A percentile compares a stretch with the other conserved stretches of the same genome.
Conservation (phyloP, 2,797 vertebrate species). For the Hylomyscus alleni region DNA sequence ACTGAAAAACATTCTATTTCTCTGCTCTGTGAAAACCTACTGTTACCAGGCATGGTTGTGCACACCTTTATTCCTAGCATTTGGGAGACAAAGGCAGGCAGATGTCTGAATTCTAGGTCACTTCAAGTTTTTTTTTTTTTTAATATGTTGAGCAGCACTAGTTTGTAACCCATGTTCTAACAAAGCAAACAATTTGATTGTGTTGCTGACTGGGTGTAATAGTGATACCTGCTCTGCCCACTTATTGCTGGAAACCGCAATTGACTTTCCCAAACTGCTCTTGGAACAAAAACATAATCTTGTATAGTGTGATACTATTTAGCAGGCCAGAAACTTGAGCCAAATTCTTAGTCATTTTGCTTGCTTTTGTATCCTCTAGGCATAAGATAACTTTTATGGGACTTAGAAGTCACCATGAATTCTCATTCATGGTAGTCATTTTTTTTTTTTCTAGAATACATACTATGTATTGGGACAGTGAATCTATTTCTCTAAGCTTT, state of each 20-base stretch:
- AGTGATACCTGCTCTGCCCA: not conserved
- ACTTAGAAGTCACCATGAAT: constrained; percentile 10
- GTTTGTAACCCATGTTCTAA: constrained; percentile 31
- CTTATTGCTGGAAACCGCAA: constrained; percentile 20
- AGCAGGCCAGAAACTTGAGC: constrained; percentile 17
- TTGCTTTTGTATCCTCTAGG: constrained; percentile 12
- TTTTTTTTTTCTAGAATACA: constrained; percentile 42
- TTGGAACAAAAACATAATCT: constrained; percentile 40
- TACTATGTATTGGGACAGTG: not conserved
- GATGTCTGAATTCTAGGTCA: not conserved
- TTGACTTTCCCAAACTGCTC: not conserved
- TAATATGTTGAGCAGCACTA: not conserved
- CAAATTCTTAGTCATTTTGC: constrained; percentile 1
- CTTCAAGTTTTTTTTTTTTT: not conserved
- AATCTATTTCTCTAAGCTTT: constrained; percentile 47
- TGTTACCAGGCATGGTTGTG: not conserved
- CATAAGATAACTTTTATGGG: not conserved
- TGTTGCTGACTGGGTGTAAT: not conserved
- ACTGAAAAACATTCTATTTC: not conserved
- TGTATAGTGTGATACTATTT: not conserved
- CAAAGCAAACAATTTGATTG: constrained; percentile 10
- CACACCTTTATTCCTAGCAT: not conserved
- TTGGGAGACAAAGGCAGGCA: not conserved
- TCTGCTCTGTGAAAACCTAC: constrained; percentile 6
- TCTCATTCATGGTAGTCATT: not conserved